Evolutionary conservation across 2,888 invertebrate genomes (phyloP), one percentile per base, ranked within the genome.

Genomic region (Cacoxenus indagator): DNA sequence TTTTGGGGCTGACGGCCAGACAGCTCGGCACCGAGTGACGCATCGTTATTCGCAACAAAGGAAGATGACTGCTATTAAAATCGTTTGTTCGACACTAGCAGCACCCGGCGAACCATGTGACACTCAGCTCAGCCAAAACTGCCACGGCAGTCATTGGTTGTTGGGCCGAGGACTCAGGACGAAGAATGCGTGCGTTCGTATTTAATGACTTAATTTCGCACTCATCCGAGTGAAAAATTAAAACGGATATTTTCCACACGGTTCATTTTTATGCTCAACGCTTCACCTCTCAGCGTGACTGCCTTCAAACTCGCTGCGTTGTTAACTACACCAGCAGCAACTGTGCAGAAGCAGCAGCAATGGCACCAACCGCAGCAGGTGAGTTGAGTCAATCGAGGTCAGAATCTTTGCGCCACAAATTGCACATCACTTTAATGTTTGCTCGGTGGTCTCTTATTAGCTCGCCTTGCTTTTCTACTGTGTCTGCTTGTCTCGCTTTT

Each of bases 141-240:
- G 75, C 70, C 22, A 11, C 59, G 57, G 67, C 65, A 57, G 57
- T 54, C 64, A 66, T 57, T 68, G 66, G 68, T 61, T 61, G 68
- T 62, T 65, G 57, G n/a, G n/a, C n/a, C n/a, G n/a, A n/a, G n/a
- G 45, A 54, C 65, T 65, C 43, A 43, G 19, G 37, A 61, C 19
- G 31, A 1, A 31, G 37, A 22, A 37, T 14, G 51, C 51, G 22
- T 51, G 22, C 79, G 81, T 76, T 78, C 78, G 80, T 78, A 78
- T 77, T 85, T 85, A 87, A 87, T 85, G 87, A 86, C 85, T 87
- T 87, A 85, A 87, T 87, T 86, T 83, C 78, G 84, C 83, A 87
- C 84, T 86, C 87, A 85, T 82, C 85, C 87, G 78, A 85, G 86
- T 87, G 87, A 85, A 87, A 87, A 87, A 87, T 87, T 87, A 85